Conservation (phyloP, 2,113 vertebrate species). For the Coptodon rendalli region DNA sequence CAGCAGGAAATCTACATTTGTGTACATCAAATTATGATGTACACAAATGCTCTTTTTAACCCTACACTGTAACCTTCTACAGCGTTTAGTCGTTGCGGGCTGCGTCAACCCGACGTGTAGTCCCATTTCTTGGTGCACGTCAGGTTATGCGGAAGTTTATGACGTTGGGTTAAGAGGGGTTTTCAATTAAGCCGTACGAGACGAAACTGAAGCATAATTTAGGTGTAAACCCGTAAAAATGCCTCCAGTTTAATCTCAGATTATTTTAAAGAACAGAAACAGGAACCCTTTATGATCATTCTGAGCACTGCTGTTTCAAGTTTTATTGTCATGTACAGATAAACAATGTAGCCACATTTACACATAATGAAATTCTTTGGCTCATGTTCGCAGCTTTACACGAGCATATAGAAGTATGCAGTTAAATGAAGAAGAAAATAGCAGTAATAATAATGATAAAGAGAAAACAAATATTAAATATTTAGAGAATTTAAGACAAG, state of each 20-base stretch:
- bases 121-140: background rate
- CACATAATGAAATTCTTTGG: background rate
- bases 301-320: background rate
- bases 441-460: background rate
- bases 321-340: background rate
- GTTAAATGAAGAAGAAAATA: background rate
- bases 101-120: fast-evolving
- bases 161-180: background rate
- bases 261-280: background rate
- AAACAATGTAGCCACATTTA: background rate
- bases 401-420: background rate
- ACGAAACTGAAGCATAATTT: background rate
- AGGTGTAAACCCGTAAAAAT: background rate
- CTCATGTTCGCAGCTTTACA: background rate
- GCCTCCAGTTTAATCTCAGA: background rate
- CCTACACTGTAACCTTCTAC: background rate
- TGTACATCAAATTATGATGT: background rate
- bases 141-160: background rate
- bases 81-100: background rate
- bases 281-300: background rate
- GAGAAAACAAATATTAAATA: background rate
- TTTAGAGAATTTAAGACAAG: background rate
- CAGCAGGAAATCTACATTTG: background rate
- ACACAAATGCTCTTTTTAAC: background rate
- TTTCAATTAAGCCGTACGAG: background rate